A percentile compares a stretch with the other conserved stretches of the same genome.
Conservation (phyloP, 2,797 vertebrate genomes). For the Sebastes hubbsi region DNA sequence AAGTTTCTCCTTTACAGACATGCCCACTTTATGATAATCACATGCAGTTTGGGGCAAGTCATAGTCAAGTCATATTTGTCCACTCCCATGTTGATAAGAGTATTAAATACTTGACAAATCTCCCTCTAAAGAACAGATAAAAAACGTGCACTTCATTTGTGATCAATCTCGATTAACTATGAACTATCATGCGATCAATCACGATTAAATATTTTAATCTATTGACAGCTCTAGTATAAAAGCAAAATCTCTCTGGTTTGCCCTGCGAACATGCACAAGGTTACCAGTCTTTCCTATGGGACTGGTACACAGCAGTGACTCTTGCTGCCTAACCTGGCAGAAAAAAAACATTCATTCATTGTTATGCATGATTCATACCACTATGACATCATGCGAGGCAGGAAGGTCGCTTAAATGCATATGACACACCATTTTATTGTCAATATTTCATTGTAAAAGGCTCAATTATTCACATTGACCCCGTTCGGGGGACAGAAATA, state of each 20-base stretch:
- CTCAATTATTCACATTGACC: conserved; percentile 69
- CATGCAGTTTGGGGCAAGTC: no score
- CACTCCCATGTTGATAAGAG: no score
- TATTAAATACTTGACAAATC: no score
- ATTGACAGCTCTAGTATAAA: neutral
- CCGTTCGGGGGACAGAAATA: conserved; percentile 44
- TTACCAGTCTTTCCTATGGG: conserved; percentile 26
- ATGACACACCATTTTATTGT: conserved; percentile 57
- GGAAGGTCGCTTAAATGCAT: conserved; percentile 55
- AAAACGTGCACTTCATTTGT: no score
- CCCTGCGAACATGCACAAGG: neutral
- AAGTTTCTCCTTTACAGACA: no score
- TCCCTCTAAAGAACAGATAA: no score
- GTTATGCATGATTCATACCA: conserved; percentile 67
- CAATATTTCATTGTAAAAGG: conserved; percentile 73
- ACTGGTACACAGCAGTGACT: conserved; percentile 12
- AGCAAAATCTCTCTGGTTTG: neutral
- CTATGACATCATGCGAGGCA: conserved; percentile 54
- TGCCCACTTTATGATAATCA: no score
- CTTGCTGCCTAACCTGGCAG: conserved; percentile 42
- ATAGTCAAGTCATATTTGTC: accelerated
- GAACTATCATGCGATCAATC: no score
- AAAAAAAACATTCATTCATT: conserved; percentile 48
- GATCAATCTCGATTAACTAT: no score
- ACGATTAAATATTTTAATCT: accelerated